Evolutionary conservation across 1,140 invertebrate genomes (phyloP).

Genomic region (Papilio glaucus): DNA sequence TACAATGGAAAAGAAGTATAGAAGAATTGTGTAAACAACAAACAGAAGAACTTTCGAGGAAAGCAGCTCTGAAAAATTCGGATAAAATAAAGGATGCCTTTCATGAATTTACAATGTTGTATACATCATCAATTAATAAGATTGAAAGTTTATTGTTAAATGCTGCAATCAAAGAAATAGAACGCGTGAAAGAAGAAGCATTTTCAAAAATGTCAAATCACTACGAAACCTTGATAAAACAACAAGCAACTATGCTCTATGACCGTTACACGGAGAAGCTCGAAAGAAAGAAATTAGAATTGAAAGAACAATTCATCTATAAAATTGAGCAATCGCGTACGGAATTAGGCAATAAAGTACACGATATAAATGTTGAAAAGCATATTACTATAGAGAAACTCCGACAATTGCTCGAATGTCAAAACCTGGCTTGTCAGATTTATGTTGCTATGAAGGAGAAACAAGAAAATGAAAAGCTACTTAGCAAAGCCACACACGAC

Average conservation of each 20-base stretch:
- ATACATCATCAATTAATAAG: conserved; percentile 58
- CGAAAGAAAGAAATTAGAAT: conserved; percentile 51
- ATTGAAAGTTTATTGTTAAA: conserved; percentile 61
- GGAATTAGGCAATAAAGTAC: conserved; percentile 51
- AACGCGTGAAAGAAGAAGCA: conserved; percentile 52
- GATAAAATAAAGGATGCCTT: conserved; percentile 44
- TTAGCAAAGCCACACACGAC: conserved; percentile 51
- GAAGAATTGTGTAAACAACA: conserved; percentile 46
- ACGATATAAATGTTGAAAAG: conserved; percentile 72
- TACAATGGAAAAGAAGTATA: conserved; percentile 58
- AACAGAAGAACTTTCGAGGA: conserved; percentile 50
- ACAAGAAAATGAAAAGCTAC: conserved; percentile 60
- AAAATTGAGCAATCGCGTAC: conserved; percentile 52
- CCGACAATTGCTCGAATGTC: conserved; percentile 61
- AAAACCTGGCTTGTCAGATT: conserved; percentile 73
- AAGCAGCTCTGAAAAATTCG: conserved; percentile 57
- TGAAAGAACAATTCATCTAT: conserved; percentile 59
- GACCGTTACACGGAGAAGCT: conserved; percentile 60
- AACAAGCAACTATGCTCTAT: conserved; percentile 64
- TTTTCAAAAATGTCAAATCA: conserved; percentile 54
- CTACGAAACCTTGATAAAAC: conserved; percentile 53
- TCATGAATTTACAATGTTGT: conserved; percentile 61
- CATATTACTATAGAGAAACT: conserved; percentile 66
- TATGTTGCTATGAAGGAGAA: conserved; percentile 74
- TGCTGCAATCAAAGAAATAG: conserved; percentile 58